Evolutionary conservation across 1,140 invertebrate genomes (phyloP).

Genomic region (Drosophila funebris): DNA sequence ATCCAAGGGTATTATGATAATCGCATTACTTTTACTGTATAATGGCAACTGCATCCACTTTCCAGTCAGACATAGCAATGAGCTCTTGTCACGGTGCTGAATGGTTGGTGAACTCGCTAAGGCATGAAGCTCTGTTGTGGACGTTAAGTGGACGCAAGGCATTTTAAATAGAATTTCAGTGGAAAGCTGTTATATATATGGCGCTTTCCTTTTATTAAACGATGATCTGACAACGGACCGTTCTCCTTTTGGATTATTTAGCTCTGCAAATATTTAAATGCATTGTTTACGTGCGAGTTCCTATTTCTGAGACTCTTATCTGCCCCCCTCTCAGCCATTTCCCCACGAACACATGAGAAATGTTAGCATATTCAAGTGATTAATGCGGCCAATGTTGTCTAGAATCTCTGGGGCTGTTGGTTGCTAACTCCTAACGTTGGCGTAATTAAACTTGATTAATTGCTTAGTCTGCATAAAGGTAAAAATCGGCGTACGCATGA

Average conservation of each 20-base stretch:
- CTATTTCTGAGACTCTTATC: conserved; percentile 60
- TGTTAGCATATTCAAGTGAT: conserved; percentile 76
- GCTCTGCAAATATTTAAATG: conserved; percentile 71
- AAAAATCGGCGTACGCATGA: conserved; percentile 74
- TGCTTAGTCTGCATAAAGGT: conserved; percentile 76
- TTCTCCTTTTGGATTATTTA: background rate
- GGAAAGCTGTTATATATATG: background rate
- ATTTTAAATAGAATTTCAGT: background rate
- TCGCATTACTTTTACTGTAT: background rate
- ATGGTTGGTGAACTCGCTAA: conserved; percentile 15
- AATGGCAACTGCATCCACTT: background rate
- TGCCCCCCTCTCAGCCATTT: conserved; percentile 13
- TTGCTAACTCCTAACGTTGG: conserved; percentile 36
- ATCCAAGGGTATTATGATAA: too few relatives aligned
- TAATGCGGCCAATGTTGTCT: conserved; percentile 63
- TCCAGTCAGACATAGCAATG: background rate
- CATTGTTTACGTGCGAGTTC: conserved; percentile 66
- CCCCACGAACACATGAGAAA: conserved; percentile 59
- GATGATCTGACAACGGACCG: conserved; percentile 16
- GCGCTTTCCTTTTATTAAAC: conserved; percentile 7
- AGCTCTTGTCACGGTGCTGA: background rate
- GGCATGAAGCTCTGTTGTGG: background rate
- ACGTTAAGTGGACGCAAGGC: background rate
- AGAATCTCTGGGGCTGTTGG: conserved; percentile 29
- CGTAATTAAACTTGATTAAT: conserved; percentile 82